Conservation (phyloP, 2,113 vertebrate species). For the Lepidiolamprologus cunningtoni region DNA sequence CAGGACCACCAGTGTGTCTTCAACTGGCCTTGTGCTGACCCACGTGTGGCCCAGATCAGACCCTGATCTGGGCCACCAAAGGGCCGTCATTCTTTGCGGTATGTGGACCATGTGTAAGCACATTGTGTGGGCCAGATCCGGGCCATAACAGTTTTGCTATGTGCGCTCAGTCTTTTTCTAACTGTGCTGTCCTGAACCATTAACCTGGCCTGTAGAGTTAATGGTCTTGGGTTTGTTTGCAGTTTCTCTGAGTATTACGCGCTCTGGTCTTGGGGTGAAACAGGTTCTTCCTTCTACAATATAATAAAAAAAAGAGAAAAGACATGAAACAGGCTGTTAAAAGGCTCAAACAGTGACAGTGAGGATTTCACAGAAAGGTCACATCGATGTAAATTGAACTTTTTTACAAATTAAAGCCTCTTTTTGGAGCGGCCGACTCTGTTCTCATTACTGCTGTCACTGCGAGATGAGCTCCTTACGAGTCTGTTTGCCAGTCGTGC, state of each 20-base stretch:
- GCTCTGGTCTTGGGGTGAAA: neutral
- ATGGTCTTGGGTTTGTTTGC: neutral
- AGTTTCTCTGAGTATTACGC: neutral
- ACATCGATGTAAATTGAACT: neutral
- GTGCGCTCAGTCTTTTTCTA: accelerated
- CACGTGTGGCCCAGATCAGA: accelerated
- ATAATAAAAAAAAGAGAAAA: neutral
- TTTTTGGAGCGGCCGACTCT: neutral
- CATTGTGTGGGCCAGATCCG: neutral
- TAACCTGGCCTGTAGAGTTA: neutral
- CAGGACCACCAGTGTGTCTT: accelerated
- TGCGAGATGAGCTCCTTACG: constrained; percentile 9
- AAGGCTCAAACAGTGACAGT: neutral
- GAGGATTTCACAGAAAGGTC: neutral
- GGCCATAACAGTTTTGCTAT: neutral
- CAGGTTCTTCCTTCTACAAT: neutral
- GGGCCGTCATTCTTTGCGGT: neutral
- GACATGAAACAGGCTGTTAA: neutral
- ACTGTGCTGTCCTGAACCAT: neutral
- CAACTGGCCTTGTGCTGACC: accelerated
- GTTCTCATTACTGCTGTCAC: constrained; percentile 9
- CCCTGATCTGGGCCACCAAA: neutral
- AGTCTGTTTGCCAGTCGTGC: neutral
- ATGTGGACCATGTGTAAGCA: neutral
- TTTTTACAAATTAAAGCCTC: neutral